A percentile compares a stretch with the other conserved stretches of the same genome.
Conservation (phyloP, 2,888 invertebrate genomes). For the Acanthosoma haemorrhoidale region DNA sequence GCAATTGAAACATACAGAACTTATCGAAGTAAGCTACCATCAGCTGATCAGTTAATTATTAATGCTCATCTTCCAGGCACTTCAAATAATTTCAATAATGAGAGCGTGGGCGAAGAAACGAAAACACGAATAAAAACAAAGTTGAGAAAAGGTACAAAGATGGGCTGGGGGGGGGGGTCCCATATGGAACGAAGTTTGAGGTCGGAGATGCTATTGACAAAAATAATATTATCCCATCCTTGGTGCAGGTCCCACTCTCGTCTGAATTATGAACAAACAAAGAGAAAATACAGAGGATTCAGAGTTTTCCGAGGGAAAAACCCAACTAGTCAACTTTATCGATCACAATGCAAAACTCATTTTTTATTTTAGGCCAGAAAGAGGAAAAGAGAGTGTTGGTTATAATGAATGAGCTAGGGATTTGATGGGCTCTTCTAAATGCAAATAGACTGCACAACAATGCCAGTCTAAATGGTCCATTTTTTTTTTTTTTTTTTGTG, state of each 20-base stretch:
- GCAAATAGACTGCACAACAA: slow-evolving; percentile 14
- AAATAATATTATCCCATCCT: slow-evolving; percentile 1
- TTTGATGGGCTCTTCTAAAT: slow-evolving; percentile 8
- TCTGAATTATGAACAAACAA: slow-evolving; percentile 12
- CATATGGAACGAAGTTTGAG: slow-evolving; percentile 2
- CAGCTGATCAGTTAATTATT: no score
- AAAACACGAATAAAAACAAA: background rate
- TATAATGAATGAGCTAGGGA: slow-evolving; percentile 6
- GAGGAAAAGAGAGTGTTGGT: background rate
- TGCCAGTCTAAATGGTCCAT: slow-evolving; percentile 2
- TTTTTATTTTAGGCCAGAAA: background rate
- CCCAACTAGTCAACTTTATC: background rate
- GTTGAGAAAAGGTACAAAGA: background rate
- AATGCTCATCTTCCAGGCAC: no score
- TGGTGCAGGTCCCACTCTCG: background rate
- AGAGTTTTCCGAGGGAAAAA: background rate
- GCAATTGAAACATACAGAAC: no score
- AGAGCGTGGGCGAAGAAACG: no score
- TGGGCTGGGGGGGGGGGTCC: background rate
- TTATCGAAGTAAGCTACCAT: no score
- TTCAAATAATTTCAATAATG: no score
- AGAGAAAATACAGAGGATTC: background rate
- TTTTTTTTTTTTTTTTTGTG: background rate
- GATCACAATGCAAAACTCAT: background rate
- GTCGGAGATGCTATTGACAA: slow-evolving; percentile 8